Base-by-base conservation (phyloP, 2,888 invertebrate genomes). In the Lasioglossum marginatum region DNA sequence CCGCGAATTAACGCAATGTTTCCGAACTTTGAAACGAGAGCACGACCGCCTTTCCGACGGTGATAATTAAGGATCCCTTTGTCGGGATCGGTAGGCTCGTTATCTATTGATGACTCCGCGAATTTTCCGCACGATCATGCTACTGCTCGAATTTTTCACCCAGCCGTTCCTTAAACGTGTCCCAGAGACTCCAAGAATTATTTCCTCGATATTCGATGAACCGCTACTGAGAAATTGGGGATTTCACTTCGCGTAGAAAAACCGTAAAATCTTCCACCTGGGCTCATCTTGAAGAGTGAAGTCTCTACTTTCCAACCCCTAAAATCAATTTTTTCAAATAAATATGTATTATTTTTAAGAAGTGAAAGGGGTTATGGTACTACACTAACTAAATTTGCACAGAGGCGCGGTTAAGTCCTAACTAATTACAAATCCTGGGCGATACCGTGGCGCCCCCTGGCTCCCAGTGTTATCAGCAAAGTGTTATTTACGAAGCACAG, bases 1-100 rank as follows among this genome's bases (percentile, higher is more conserved):
- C 43, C 45, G 34, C 70, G 43, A 76, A 71, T 80, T 76, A 77
- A 81, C 81, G 57, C 76, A 45, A 77, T 27, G 43, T 72, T 68
- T 77, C 34, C 52, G 5, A 45, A 60, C 45, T 76, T 76, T 43
- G n/a, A n/a, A 34, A 57, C 70, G 45, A 70, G 68, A 70, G 16
- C n/a, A 40, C 40, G 31, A n/a, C 19, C n/a, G 10, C 66, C 45
- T 48, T 60, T 60, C 60, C 27, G 31, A 77, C 40, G 70, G 31
- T 45, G 70, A 68, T 70, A 81, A 81, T 81, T 77, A 77, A 31
- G 40, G 60, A 23, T 48, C 71, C 71, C 75, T 75, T 75, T 75
- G 40, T 40, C 27, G 37, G 14, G 40, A n/a, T 27, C 19, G 27
- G 48, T 40, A 8, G 31, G 48, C 57, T 14, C 60, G n/a, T 75